A percentile compares a stretch with the other conserved stretches of the same genome.
Conservation (phyloP, 2,888 invertebrate genomes). For the Aphodius sticticus region DNA sequence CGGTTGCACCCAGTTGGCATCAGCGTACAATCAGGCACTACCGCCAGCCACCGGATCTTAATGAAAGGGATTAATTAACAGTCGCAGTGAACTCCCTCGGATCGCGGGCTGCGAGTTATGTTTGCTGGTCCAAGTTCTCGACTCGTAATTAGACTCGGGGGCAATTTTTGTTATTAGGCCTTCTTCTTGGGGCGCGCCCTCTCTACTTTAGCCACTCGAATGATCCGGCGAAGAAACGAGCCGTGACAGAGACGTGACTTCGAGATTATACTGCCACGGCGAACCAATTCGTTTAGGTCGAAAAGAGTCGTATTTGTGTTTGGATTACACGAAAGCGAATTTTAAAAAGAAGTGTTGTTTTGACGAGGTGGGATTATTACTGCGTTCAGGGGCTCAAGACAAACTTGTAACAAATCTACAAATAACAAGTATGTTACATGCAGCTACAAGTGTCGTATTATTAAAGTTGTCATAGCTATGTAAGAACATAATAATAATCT, state of each 20-base stretch:
- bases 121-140: not conserved
- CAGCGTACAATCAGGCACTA: not conserved
- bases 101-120: not conserved
- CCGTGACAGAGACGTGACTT: not conserved
- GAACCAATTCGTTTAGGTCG: not conserved
- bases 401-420: too few species aligned
- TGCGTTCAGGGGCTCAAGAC: too few species aligned
- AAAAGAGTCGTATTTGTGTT: not conserved
- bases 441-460: too few species aligned
- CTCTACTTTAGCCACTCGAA: not conserved
- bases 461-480: too few species aligned
- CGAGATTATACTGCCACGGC: not conserved
- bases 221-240: not conserved
- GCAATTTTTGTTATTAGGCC: conserved; percentile 4
- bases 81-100: not conserved
- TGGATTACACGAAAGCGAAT: too few species aligned
- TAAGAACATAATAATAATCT: too few species aligned
- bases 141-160: not conserved
- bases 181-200: not conserved
- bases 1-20: not conserved
- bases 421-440: too few species aligned
- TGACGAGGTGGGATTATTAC: too few species aligned
- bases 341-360: too few species aligned
- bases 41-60: not conserved
- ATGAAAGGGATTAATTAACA: conserved; percentile 4